These are phyloP conservation scores for Pomatostomus ruficeps DNA, from an alignment of 2,113 vertebrate species.

Conservation along the genomic window DNA sequence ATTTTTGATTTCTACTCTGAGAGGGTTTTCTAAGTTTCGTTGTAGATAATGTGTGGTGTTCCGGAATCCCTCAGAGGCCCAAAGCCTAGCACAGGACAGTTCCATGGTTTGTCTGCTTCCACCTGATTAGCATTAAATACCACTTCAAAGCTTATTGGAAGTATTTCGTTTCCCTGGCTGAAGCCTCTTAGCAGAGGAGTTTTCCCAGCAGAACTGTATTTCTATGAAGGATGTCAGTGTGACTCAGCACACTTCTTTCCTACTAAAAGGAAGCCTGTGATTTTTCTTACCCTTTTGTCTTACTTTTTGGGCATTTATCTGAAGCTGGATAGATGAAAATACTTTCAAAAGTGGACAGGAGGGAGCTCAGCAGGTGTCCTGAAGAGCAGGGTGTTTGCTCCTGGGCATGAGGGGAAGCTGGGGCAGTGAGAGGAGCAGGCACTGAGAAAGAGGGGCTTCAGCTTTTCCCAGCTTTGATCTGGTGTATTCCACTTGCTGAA, in stretches of 20 bases:
- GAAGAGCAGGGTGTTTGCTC: not conserved
- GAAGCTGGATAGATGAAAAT: not conserved
- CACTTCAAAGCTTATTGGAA: not conserved
- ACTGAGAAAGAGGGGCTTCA: not conserved
- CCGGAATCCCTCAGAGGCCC: not conserved
- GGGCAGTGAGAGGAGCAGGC: not conserved
- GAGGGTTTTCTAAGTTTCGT: not conserved
- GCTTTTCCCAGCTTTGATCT: not conserved
- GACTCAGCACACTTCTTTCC: not conserved
- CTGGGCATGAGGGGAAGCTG: rapidly evolving
- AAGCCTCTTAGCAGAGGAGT: not conserved
- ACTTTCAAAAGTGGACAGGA: not conserved
- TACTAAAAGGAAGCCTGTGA: rapidly evolving
- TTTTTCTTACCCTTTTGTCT: not conserved
- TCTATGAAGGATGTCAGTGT: not conserved
- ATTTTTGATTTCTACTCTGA: not conserved
- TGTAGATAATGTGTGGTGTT: not conserved
- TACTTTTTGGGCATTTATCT: not conserved
- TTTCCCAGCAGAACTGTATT: not conserved
- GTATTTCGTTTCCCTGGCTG: not conserved
- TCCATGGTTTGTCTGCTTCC: not conserved
- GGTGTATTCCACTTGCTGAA: not conserved
- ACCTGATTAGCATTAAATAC: not conserved
- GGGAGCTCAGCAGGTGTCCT: not conserved
- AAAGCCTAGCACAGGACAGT: not conserved